Evolutionary conservation across 2,888 invertebrate genomes (phyloP).

Genomic region (Cephalotes varians): DNA sequence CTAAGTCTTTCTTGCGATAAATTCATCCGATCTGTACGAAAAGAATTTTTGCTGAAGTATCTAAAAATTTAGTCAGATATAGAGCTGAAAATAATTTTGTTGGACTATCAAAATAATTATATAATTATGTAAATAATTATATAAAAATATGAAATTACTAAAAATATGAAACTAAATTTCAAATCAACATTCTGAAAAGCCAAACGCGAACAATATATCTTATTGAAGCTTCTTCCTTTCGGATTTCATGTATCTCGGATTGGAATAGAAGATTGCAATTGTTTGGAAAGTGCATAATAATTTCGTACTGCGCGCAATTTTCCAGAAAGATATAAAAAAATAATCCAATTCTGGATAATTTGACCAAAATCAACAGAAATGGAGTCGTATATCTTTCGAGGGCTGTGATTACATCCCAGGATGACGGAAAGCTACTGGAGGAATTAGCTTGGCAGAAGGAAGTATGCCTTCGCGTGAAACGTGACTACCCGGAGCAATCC

Average conservation of each 20-base stretch:
- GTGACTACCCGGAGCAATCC: conserved; percentile 47
- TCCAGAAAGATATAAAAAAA: neutral
- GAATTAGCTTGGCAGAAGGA: conserved; percentile 48
- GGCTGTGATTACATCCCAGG: conserved; percentile 17
- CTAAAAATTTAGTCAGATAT: too few species aligned
- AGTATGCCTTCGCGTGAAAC: conserved; percentile 51
- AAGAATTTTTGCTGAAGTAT: too few species aligned
- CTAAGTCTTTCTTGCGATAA: neutral
- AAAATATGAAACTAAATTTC: neutral
- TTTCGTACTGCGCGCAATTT: neutral
- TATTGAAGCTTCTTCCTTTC: neutral
- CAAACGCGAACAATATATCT: neutral
- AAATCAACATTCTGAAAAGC: neutral
- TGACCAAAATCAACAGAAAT: neutral
- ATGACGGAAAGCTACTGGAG: conserved; percentile 16
- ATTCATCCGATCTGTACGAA: neutral
- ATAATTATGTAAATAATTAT: too few species aligned
- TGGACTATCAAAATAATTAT: too few species aligned
- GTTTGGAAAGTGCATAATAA: neutral
- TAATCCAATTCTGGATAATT: conserved; percentile 17
- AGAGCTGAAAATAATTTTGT: too few species aligned
- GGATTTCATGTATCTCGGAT: neutral
- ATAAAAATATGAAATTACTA: neutral
- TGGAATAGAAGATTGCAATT: neutral
- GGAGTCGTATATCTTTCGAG: neutral